A percentile compares a stretch with the other conserved stretches of the same genome.
These are phyloP conservation scores for Zelleria hepariella DNA, from an alignment of 2,888 invertebrate species.

Conservation along the genomic window DNA sequence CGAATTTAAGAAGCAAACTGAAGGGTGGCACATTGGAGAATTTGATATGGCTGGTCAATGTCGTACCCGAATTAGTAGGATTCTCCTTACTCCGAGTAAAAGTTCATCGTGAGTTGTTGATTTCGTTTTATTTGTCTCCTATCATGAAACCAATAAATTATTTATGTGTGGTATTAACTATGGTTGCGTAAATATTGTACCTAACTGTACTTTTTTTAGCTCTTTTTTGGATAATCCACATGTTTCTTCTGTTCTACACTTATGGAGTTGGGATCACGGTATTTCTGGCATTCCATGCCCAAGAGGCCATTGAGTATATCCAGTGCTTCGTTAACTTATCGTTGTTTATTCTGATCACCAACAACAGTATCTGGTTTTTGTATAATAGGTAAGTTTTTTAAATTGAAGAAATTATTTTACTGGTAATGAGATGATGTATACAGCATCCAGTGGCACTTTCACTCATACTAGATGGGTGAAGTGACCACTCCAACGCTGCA, in stretches of 20 bases:
- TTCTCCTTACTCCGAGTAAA: neutral
- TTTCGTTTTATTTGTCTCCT: too few species aligned
- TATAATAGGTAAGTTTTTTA: conserved; percentile 35
- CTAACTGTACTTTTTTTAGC: too few species aligned
- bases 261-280: conserved; percentile 36
- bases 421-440: too few species aligned
- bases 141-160: too few species aligned
- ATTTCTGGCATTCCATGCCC: conserved; percentile 34
- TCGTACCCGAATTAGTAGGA: neutral
- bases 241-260: conserved; percentile 34
- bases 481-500: too few species aligned
- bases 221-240: conserved; percentile 40
- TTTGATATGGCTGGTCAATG: neutral
- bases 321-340: conserved; percentile 44
- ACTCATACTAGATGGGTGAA: too few species aligned
- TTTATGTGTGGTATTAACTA: too few species aligned
- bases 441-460: too few species aligned
- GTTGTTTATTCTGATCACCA: conserved; percentile 29
- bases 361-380: conserved; percentile 45
- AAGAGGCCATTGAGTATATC: conserved; percentile 30
- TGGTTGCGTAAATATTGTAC: too few species aligned
- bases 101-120: neutral
- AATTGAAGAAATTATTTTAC: too few species aligned
- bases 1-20: neutral
- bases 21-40: neutral